These are phyloP conservation scores for Betta splendens DNA, from an alignment of 2,797 vertebrate genomes.

Conservation along the genomic window DNA sequence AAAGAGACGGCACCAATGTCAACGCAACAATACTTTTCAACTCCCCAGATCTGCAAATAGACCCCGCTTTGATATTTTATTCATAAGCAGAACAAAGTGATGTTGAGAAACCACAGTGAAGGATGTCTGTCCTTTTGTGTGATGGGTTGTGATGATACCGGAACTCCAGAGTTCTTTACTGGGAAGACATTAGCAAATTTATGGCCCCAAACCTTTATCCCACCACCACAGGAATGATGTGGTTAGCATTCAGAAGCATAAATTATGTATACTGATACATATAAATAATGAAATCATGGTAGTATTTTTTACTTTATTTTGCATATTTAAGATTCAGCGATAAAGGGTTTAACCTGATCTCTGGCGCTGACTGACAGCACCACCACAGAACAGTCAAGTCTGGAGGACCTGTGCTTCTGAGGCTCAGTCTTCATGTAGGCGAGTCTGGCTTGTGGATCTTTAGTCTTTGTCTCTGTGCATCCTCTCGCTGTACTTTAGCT, in stretches of 20 bases:
- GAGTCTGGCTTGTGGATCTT: too few species aligned
- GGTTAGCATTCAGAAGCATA: neutral
- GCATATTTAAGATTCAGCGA: too few species aligned
- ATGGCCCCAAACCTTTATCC: neutral
- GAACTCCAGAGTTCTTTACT: conserved; percentile 10
- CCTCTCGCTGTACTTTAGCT: too few species aligned
- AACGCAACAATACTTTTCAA: conserved; percentile 50
- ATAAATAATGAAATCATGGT: too few species aligned
- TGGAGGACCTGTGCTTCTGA: too few species aligned
- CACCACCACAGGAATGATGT: neutral
- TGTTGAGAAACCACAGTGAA: conserved; percentile 35
- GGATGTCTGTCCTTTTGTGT: conserved; percentile 38
- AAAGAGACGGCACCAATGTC: conserved; percentile 49
- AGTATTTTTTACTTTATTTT: too few species aligned
- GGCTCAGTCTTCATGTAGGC: too few species aligned
- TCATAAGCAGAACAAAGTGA: conserved; percentile 59
- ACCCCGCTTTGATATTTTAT: conserved; percentile 66
- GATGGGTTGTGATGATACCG: conserved; percentile 27
- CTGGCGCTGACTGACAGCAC: too few species aligned
- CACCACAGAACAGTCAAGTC: too few species aligned
- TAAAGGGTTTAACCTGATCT: too few species aligned
- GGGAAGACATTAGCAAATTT: conserved; percentile 3
- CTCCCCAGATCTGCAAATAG: conserved; percentile 43
- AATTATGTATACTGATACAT: too few species aligned
- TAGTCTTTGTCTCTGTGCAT: too few species aligned